Evolutionary conservation across 2,888 invertebrate species (phyloP).

Genomic region (Mesochorus sp.): DNA sequence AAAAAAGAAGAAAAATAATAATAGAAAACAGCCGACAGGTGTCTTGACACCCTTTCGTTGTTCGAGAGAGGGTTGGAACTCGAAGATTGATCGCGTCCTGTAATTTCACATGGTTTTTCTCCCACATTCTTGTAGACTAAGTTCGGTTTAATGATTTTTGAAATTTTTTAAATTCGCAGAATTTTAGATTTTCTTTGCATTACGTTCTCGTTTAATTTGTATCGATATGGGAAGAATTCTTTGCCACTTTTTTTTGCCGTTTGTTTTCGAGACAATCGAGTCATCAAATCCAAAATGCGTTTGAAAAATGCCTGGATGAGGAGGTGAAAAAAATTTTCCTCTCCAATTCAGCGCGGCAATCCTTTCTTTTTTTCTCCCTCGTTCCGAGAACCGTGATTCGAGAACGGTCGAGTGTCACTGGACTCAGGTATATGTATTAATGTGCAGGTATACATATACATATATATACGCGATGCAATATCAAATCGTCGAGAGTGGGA

Average conservation of each 20-base stretch:
- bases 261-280: too few species aligned
- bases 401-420: slow-evolving; percentile 31
- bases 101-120: too few species aligned
- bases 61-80: slow-evolving; percentile 12
- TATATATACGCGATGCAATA: slow-evolving; percentile 12
- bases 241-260: too few species aligned
- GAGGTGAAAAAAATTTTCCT: background rate
- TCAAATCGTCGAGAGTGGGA: slow-evolving; percentile 43
- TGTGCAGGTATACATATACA: background rate
- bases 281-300: too few species aligned
- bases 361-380: slow-evolving; percentile 6
- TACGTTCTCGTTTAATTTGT: too few species aligned
- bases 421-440: slow-evolving; percentile 25
- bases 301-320: background rate
- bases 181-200: background rate
- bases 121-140: too few species aligned
- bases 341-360: background rate
- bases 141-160: too few species aligned
- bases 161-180: too few species aligned
- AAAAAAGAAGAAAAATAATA: slow-evolving; percentile 9
- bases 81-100: slow-evolving; percentile 19
- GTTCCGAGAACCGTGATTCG: slow-evolving; percentile 40
- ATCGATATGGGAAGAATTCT: too few species aligned
- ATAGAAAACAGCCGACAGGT: too few species aligned
- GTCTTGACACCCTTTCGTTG: slow-evolving; percentile 36